Evolutionary conservation across 37 sponge, comb jelly and placozoan genomes (phyloP), one percentile per base, ranked within the genome.

Genomic region (Tethya wilhelma): DNA sequence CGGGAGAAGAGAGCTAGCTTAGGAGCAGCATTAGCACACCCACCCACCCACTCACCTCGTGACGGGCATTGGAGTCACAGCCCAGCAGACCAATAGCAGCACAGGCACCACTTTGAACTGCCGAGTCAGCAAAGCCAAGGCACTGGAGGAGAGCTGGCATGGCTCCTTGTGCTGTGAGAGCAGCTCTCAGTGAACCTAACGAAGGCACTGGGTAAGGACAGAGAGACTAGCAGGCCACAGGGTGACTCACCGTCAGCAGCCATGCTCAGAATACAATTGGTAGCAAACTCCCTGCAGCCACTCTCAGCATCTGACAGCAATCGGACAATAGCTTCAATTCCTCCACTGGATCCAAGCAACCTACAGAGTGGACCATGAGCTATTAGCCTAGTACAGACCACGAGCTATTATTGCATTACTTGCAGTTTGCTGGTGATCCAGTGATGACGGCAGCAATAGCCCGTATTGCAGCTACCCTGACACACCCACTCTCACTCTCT

Each of bases 81-180:
- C 69, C 78, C 22, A 93, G 73, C 33, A 69, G 44, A 5, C 89
- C 77, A 23, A 93, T 17, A 17, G 93, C 93, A n/a, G 79, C 70
- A 12, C 62, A 59, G 63, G 77, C 63, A 28, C 67, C 37, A 19
- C 59, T 44, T 23, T 82, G 84, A 17, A 92, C 92, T 42, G 41
- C n/a, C 31, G 71, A 46, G 71, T 87, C 88, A 22, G 56, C 25
- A 62, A 74, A 74, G 17, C 29, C 29, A 26, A 84, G 59, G 58
- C 77, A 60, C 22, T 26, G 19, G 26, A 72, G 77, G 31, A 89
- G 73, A n/a, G 49, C 79, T 28, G 57, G 34, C 12, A 83, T 43
- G 2, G 56, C 89, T 31, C 78, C 83, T 38, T 32, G 40, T 12
- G 55, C 66, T 0, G 59, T n/a, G 64, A 88, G 77, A 4, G 69